Base-by-base conservation (phyloP, 1,140 invertebrate species). In the Hermetia illucens region DNA sequence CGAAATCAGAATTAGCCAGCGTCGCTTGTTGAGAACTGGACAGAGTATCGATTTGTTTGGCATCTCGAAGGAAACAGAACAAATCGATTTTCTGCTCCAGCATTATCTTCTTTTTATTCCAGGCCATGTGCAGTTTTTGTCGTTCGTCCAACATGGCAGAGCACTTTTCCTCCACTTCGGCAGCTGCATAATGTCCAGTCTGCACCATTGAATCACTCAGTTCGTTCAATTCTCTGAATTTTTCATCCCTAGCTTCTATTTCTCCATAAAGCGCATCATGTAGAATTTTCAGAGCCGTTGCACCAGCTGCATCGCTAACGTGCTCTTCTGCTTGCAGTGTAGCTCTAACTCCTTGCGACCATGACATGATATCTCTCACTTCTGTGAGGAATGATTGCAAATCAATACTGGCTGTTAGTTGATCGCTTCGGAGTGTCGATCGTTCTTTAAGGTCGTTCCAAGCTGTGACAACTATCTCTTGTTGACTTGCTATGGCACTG, bases 41-140 rank as follows among this genome's bases (percentile, higher is more conserved):
- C 3, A 90, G 69, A 44, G 87, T 83, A 49, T 96, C 84, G 17
- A 97, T 71, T 59, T 93, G 85, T 54, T 93, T 91, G 10, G 88
- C 88, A 65, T 98, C 94, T 21, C 92, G 70, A 31, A 95, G 63
- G 74, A 98, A 97, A 53, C 89, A 85, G 55, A 96, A 90, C 37
- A 93, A 65, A 58, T 97, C 91, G 42, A 93, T 90, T 31, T 95
- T 68, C 58, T 98, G 92, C 59, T 95, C 88, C 17, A 98, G 64
- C 48, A 88, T 81, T 3, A 92, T 75, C 56, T 91, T 88, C 50
- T 90, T 84, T 18, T 81, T 72, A 38, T 88, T 83, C 88, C 91
- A 96, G 1, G 83, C 80, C 0, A 74, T 71, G 46, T 86, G 81
- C 15, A 94, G 63, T 36, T 75, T 75, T 32, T 81, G 76, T 2